Base-by-base conservation (phyloP, 2,797 vertebrate genomes). In the Neosilurus hyrtlii region DNA sequence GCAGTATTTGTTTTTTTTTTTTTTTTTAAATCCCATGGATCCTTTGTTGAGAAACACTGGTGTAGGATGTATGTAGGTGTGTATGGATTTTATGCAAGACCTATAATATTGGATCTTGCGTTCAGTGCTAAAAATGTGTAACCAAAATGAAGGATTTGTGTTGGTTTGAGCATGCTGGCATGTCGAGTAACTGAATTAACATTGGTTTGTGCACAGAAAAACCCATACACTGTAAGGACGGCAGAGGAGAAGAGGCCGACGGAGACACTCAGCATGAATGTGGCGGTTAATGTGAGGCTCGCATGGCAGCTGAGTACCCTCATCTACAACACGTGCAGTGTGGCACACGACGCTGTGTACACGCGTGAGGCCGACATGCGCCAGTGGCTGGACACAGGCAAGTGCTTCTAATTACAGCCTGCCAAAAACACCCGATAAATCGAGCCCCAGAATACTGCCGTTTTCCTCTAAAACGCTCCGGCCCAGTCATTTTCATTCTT, bases 311-410 rank as follows among this genome's bases (percentile, higher is more conserved):
- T 99, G 85, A 99, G 97, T 89, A 89, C 94, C 71, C 96, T 99
- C 88, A 93, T 99, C 87, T 95, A 93, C 92, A 98, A 97, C 22
- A 94, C 97, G 87, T 99, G 98, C 24, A 95, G 96, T 0, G 97
- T 99, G 88, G 97, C 98, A 35, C 89, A 51, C 0, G 97, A 98
- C 62, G 95, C 96, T 49, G 93, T 98, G 82, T 99, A 98, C 88
- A 95, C 96, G 20, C 95, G 96, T 0, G 96, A 97, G 88, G 94
- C 94, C 0, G 98, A 99, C 8, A 95, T 96, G 88, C 95, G 90
- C 86, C 94, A 96, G 90, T 99, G 98, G 98, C 91, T 97, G 90
- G 95, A 96, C 87, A 96, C 93, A 95, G 98, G 98, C 97, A 86
- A 88, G 86, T 43, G 26, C 52, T 81, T 66, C n/a, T 77, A 84